Percentiles rank a stretch among this genome's conserved stretches.
phyloP scores from a whole-genome alignment of 2,797 vertebrate species.

The Buphagus erythrorhynchus region DNA sequence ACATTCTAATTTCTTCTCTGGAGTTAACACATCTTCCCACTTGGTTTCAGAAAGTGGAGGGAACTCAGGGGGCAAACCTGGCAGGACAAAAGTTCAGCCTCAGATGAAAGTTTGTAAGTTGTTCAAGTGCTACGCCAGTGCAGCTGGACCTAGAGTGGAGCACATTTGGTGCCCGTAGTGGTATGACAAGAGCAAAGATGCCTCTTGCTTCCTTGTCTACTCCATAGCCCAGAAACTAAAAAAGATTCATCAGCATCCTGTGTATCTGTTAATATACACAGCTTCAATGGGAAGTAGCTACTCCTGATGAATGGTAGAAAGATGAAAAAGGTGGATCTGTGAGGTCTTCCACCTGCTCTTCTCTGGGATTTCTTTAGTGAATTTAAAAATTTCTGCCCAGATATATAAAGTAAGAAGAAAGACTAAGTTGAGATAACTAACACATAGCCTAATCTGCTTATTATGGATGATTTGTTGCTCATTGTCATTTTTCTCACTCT shows the following conservation, averaged over 20 bases:
- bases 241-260: background rate
- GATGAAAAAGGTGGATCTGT: background rate
- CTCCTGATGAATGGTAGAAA: background rate
- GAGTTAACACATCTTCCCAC: background rate
- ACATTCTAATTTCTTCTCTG: background rate
- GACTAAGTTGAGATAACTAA: background rate
- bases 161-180: accelerated
- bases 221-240: background rate
- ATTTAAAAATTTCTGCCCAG: background rate
- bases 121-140: accelerated
- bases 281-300: background rate
- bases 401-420: background rate
- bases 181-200: background rate
- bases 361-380: background rate
- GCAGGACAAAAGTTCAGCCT: background rate
- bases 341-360: background rate
- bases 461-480: background rate
- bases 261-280: background rate
- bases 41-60: background rate
- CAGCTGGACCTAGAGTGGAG: background rate
- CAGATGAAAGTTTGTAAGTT: background rate
- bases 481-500: background rate
- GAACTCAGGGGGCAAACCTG: background rate
- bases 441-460: background rate
- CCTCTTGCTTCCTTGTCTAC: background rate